Percentiles rank a stretch among this genome's conserved stretches.
Evolutionary conservation across 2,888 invertebrate genomes (phyloP).

Genomic region (Liposcelis brunnea): DNA sequence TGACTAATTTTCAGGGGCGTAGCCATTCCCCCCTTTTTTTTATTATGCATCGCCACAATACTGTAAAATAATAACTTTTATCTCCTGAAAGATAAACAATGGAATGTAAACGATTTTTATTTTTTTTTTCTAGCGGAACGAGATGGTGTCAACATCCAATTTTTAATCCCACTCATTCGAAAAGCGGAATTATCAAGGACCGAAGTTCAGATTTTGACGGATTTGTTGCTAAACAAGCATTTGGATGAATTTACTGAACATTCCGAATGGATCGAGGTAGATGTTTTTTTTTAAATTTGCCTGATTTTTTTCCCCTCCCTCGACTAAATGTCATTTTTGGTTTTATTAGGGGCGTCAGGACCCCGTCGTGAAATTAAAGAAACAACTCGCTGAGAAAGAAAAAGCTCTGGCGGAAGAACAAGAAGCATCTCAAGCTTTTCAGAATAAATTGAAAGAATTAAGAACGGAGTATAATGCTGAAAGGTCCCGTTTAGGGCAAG

Average conservation of each 20-base stretch:
- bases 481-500: conserved; percentile 35
- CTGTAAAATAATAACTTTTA: no score
- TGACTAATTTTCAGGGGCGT: no score
- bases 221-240: conserved; percentile 76
- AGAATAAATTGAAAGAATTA: conserved; percentile 61
- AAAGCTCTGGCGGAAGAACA: conserved; percentile 56
- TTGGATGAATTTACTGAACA: conserved; percentile 52
- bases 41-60: no score
- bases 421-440: conserved; percentile 54
- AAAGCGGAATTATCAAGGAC: conserved; percentile 67
- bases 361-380: conserved; percentile 69
- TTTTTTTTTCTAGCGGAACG: conserved; percentile 10
- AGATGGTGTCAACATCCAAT: conserved; percentile 38
- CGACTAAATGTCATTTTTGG: conserved; percentile 3
- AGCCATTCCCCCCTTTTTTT: no score
- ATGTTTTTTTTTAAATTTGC: not conserved
- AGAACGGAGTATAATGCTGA: conserved; percentile 51
- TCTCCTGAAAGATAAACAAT: no score
- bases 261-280: conserved; percentile 70
- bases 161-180: conserved; percentile 55
- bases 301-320: no score
- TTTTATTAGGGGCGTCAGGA: conserved; percentile 52
- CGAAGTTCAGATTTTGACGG: conserved; percentile 78
- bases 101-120: no score
- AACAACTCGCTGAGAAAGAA: conserved; percentile 76